Base-by-base conservation (phyloP, 1,140 invertebrate genomes). In the Nasonia longicornis region DNA sequence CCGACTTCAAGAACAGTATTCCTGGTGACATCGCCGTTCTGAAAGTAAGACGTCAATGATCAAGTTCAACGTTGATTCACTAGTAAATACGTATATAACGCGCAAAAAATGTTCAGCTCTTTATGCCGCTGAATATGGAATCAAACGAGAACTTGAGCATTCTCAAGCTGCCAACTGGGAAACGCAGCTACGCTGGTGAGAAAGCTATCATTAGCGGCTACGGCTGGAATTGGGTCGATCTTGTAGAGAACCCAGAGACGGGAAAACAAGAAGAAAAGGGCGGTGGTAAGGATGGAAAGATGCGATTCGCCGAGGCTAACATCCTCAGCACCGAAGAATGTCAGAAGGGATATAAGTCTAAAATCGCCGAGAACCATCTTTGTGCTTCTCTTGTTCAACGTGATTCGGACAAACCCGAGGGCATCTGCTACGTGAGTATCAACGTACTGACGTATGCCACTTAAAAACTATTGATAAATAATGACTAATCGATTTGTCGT, bases 391-490 rank as follows among this genome's bases (percentile, higher is more conserved):
- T 72, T 8, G 12, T 20, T 38, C 70, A 72, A n/a, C 70, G 38
- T 20, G 11, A 72, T n/a, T 14, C 3, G 11, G n/a, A n/a, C 38
- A 10, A 42, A 42, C 38, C 38, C 38, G 70, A 72, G 31, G 70
- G 70, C 2, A 35, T 72, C 38, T 72, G 70, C 35, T 72, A 29
- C 14, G 70, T 72, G 20, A 72, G 70, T 42, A 42, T 42, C 38
- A 8, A 10, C 8, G 14, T 16, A 16, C 20, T 63, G 3, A 20
- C 58, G 3, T n/a, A 63, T 63, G 14, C 14, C 14, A 63, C 14
- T 63, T 63, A 16, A 63, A 14, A 14, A 63, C 3, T 7, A 63
- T n/a, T 45, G 48, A 12, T 42, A 6, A 42, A 6, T 42, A 8
- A 42, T 7, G 0, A 42, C 0, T 42, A 42, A 42, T 42, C 10